phyloP scores from a whole-genome alignment of 2,888 invertebrate genomes.

The Brachyptera risi region DNA sequence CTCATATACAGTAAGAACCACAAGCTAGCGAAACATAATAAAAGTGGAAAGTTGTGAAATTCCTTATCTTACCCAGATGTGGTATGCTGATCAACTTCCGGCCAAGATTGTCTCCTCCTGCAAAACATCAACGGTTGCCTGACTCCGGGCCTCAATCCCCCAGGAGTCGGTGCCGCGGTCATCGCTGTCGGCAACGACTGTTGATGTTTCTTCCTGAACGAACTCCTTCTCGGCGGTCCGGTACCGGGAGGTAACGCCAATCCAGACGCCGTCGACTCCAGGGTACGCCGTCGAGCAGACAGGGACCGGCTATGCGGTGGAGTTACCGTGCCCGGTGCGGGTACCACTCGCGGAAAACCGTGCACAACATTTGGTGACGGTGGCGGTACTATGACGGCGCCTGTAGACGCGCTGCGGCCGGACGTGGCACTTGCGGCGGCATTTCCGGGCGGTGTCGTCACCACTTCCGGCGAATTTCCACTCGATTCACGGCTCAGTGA shows the following conservation, averaged over 20 bases:
- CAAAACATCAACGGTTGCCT: slow-evolving; percentile 69
- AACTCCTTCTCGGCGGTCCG: slow-evolving; percentile 45
- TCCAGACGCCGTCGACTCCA: slow-evolving; percentile 51
- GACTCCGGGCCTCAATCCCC: slow-evolving; percentile 40
- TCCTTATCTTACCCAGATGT: slow-evolving; percentile 72
- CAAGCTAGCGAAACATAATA: no score
- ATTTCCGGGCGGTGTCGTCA: slow-evolving; percentile 41
- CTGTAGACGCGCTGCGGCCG: slow-evolving; percentile 40
- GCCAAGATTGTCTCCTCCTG: slow-evolving; percentile 75
- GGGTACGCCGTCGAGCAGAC: slow-evolving; percentile 52
- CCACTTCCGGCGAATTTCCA: slow-evolving; percentile 35
- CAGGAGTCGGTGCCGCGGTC: slow-evolving; percentile 8
- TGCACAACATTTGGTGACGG: slow-evolving; percentile 38
- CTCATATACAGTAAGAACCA: no score
- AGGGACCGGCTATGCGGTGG: slow-evolving; percentile 43
- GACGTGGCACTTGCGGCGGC: slow-evolving; percentile 53
- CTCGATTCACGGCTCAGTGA: slow-evolving; percentile 60
- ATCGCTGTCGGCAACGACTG: slow-evolving; percentile 44
- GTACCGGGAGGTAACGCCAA: slow-evolving; percentile 43
- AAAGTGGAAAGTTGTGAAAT: no score
- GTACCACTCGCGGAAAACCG: slow-evolving; percentile 70
- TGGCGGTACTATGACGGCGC: slow-evolving; percentile 42
- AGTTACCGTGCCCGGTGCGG: slow-evolving; percentile 56
- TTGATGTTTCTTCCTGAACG: slow-evolving; percentile 48
- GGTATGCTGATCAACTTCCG: slow-evolving; percentile 78